phyloP scores from a whole-genome alignment of 2,888 invertebrate species.

The Drosophila hawaiiensis region DNA sequence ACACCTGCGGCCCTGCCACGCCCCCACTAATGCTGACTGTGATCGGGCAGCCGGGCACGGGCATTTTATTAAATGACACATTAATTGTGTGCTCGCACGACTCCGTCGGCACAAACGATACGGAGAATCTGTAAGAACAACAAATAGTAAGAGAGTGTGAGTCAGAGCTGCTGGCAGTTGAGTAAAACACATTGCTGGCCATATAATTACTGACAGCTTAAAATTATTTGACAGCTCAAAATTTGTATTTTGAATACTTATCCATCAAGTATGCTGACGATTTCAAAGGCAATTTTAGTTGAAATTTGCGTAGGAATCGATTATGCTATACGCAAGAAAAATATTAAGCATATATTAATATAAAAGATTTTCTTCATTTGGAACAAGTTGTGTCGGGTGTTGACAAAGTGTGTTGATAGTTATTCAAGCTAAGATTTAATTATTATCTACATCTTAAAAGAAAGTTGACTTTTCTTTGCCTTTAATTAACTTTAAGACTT shows the following conservation, averaged over 20 bases:
- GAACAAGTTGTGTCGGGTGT: background rate
- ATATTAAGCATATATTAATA: background rate
- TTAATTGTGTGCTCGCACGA: conserved; percentile 97
- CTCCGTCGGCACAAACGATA: conserved; percentile 97
- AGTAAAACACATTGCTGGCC: background rate
- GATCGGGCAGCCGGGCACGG: conserved; percentile 95
- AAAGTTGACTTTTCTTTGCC: background rate
- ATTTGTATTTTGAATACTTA: background rate
- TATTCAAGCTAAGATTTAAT: background rate
- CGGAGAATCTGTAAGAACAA: conserved; percentile 90
- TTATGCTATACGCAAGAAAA: background rate
- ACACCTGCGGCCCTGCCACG: conserved; percentile 89
- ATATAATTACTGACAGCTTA: background rate
- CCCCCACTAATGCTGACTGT: conserved; percentile 91
- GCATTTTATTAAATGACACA: conserved; percentile 97
- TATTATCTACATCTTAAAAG: background rate
- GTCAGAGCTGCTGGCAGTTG: background rate
- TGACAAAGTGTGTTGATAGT: background rate
- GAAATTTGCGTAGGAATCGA: background rate
- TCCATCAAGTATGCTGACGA: background rate
- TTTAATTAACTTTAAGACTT: background rate
- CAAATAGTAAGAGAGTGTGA: background rate
- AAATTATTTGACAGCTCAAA: background rate
- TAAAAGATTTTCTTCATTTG: background rate
- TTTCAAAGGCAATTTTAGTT: background rate